Base-by-base conservation (phyloP, 2,113 vertebrate genomes). In the Bubo bubo region DNA sequence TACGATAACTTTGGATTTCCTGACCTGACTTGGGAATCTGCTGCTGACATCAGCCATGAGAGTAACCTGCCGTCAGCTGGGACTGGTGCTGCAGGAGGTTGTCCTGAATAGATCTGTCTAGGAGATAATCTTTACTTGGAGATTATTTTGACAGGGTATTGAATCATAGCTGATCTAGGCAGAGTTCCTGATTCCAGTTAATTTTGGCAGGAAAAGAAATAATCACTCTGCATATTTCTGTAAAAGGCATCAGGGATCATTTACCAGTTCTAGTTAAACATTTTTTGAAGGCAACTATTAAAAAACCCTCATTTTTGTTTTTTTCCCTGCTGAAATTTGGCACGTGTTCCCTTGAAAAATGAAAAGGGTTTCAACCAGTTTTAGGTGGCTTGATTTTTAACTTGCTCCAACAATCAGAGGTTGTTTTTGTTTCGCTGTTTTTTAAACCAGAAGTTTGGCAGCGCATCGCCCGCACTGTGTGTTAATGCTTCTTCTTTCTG, bases 401-500 rank as follows among this genome's bases (percentile, higher is more conserved):
- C 37, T 80, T 53, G 14, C 30, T 91, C 41, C 41, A 39, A 9
- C 55, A 41, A 2, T 45, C 1, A 27, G 80, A 56, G 32, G 14
- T 52, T 66, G 23, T 5, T 34, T 88, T 86, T 43, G 9, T 17
- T 80, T 74, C 26, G 17, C 15, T 14, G 67, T 72, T 80, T 45
- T 39, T 60, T 12, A n/a, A 86, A 34, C 70, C 49, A 4, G 3
- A 37, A 3, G 2, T 35, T 72, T 30, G 83, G 19, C 11, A 11
- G 45, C 6, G 3, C 12, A 3, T 37, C 1, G 1, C 41, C 81
- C 0, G 0, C 30, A 3, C 34, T 1, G 24, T 2, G 1, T 0
- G 3, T 35, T 66, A 10, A 17, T 18, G 19, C 73, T 59, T 45
- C 64, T 45, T 28, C 64, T 45, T 28, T 52, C 45, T 67, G 68